These are phyloP conservation scores for Campoletis raptor DNA, from an alignment of 2,888 invertebrate species.

Conservation along the genomic window DNA sequence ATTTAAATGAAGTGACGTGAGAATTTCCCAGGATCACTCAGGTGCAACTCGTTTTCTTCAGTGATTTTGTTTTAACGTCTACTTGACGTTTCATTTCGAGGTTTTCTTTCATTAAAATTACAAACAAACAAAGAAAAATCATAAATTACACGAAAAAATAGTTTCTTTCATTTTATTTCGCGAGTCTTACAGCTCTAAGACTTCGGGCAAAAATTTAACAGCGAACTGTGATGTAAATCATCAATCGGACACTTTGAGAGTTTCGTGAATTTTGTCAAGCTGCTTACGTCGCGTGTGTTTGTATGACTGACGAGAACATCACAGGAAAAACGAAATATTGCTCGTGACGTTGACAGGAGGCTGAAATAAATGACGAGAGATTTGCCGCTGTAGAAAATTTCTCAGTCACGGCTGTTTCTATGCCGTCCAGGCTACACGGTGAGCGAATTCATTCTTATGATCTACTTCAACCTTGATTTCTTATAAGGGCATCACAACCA, in stretches of 20 bases:
- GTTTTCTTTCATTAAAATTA: slow-evolving; percentile 52
- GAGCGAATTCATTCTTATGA: slow-evolving; percentile 51
- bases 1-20: not conserved
- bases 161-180: not conserved
- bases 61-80: slow-evolving; percentile 50
- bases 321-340: slow-evolving; percentile 38
- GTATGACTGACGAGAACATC: slow-evolving; percentile 17
- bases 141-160: slow-evolving; percentile 20
- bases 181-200: not conserved
- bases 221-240: slow-evolving; percentile 54
- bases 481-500: not conserved
- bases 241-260: slow-evolving; percentile 17
- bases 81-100: slow-evolving; percentile 62
- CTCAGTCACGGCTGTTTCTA: slow-evolving; percentile 72
- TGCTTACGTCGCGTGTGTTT: not conserved
- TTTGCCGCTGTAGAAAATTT: slow-evolving; percentile 70
- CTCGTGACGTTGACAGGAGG: slow-evolving; percentile 45
- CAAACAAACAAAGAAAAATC: slow-evolving; percentile 28
- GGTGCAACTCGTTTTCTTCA: slow-evolving; percentile 29
- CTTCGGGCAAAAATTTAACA: slow-evolving; percentile 54
- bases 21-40: slow-evolving; percentile 21
- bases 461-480: not conserved
- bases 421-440: slow-evolving; percentile 72
- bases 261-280: slow-evolving; percentile 3
- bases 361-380: slow-evolving; percentile 76